Conservation (phyloP, 2,797 vertebrate species). For the Pangasius macronema region DNA sequence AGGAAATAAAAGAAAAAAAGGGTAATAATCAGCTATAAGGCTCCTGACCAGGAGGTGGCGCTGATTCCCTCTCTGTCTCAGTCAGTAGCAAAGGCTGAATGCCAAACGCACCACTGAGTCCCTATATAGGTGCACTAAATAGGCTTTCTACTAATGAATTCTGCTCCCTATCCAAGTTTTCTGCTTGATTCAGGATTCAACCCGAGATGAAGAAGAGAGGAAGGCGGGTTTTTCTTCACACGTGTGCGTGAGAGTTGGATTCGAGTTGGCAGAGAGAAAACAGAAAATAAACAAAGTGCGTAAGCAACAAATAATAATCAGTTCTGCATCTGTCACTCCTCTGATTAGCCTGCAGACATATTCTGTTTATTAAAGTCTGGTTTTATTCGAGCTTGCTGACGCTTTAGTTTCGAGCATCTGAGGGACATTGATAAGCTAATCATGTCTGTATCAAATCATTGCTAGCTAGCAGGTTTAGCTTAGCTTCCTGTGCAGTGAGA, state of each 20-base stretch:
- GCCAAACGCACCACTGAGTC: neutral
- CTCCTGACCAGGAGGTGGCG: neutral
- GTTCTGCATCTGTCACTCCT: neutral
- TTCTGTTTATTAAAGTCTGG: neutral
- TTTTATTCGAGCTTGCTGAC: neutral
- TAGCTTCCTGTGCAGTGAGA: neutral
- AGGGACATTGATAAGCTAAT: neutral
- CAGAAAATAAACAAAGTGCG: constrained; percentile 6
- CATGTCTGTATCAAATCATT: neutral
- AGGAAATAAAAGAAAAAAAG: too few species aligned
- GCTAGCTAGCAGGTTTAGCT: neutral
- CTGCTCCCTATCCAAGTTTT: neutral
- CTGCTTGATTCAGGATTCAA: neutral
- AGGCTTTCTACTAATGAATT: neutral
- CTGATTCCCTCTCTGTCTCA: neutral
- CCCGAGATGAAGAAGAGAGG: neutral
- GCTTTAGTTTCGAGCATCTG: neutral
- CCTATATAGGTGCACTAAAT: neutral
- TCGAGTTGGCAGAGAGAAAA: neutral
- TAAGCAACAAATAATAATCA: neutral
- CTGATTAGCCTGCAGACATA: neutral
- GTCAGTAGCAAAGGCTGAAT: neutral
- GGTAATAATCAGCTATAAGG: neutral
- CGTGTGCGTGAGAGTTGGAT: neutral
- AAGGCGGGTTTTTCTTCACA: neutral